Evolutionary conservation across 2,113 vertebrate genomes (phyloP).

Genomic region (Asarcornis scutulata): DNA sequence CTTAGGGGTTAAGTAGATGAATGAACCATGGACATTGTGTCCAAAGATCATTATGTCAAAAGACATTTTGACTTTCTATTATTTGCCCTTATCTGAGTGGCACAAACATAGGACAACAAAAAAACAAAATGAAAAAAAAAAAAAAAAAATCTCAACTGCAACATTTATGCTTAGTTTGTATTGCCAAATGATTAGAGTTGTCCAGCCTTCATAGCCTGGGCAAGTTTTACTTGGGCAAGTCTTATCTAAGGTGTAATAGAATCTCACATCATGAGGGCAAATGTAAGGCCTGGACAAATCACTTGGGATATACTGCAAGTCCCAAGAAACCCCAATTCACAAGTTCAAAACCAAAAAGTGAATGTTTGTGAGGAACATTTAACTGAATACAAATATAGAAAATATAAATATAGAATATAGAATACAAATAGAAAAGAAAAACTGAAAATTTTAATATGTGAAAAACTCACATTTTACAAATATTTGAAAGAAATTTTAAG

Average conservation of each 20-base stretch:
- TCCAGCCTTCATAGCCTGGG: neutral
- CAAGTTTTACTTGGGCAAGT: neutral
- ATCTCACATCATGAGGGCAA: neutral
- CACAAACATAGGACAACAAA: neutral
- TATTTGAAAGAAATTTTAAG: neutral
- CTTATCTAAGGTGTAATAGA: constrained; percentile 4
- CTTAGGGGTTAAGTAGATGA: constrained; percentile 28
- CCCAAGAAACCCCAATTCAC: neutral
- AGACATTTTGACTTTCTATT: neutral
- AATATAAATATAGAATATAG: no score
- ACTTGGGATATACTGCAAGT: neutral
- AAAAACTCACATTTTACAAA: neutral
- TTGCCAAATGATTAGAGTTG: neutral
- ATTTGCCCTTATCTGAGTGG: neutral
- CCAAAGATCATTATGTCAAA: neutral
- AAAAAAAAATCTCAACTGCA: neutral
- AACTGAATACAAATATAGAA: neutral
- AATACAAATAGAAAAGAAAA: neutral
- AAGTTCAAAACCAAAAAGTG: neutral
- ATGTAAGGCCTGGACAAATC: constrained; percentile 1
- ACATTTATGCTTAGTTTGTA: neutral
- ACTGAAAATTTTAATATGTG: neutral
- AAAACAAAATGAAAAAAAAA: neutral
- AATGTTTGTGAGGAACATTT: neutral
- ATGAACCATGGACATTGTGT: constrained; percentile 5